Base-by-base conservation (phyloP, 2,888 invertebrate species). In the Conchocele bisecta region DNA sequence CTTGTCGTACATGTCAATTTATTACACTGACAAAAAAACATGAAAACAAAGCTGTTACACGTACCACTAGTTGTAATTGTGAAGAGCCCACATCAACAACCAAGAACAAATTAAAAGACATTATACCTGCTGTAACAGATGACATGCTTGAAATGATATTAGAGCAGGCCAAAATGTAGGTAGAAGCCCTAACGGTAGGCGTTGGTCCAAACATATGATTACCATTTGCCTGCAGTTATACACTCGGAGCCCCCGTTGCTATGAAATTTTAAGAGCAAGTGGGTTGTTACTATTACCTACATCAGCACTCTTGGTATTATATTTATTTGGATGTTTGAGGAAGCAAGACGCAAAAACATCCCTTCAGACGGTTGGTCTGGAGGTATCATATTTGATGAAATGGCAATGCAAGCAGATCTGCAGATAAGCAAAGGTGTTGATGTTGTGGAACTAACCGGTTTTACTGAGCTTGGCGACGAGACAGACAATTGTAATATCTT, bases 381-480 rank as follows among this genome's bases (percentile, higher is more conserved):
- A 44, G 63, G 63, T 17, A 31, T 73, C 6, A 56, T 73, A 24
- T 41, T 65, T n/a, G 70, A 69, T 44, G 69, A 69, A 44, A 69
- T 69, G 69, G 26, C 56, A 26, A 66, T 71, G 28, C 65, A 71
- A 33, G 50, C 46, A 20, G 60, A 60, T 33, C 26, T 71, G 7
- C 51, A 71, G 26, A 71, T 71, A 15, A 44, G 26, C 17, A 66
- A 71, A 60, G 29, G 42, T 59, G 59, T 59, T 9, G 63, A 71
- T 60, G 53, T 59, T 22, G 37, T 66, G 24, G 65, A 71, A 60
- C 31, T 66, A 15, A 48, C 33, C n/a, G 72, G 61, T n/a, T 35
- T 61, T 15, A 39, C 13, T 28, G 61, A 61, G 20, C n/a, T 50
- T 20, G 60, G 60, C 37, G 37, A 48, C 35, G 60, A 60, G 35